Percentiles rank a stretch among this genome's conserved stretches.
phyloP scores from a whole-genome alignment of 1,140 invertebrate species.

The Mycetomoellerius zeteki region DNA sequence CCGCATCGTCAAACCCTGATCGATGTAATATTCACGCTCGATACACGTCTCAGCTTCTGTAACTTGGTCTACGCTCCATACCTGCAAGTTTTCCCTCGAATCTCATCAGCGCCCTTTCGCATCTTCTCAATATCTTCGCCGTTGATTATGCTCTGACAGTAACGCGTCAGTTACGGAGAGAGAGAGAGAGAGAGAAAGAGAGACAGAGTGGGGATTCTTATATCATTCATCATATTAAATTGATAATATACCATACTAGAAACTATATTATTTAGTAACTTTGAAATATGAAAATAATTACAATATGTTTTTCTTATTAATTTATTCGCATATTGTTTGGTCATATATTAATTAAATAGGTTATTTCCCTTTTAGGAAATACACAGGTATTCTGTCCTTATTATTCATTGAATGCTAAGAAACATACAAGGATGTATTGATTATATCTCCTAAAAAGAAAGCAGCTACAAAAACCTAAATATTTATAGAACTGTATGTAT shows the following conservation, averaged over 20 bases:
- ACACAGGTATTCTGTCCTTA: no score
- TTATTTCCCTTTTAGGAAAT: no score
- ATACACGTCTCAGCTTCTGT: constrained; percentile 75
- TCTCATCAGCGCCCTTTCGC: constrained; percentile 76
- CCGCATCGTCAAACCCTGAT: constrained; percentile 83
- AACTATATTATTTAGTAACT: neutral
- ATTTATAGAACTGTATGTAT: neutral
- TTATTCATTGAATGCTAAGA: no score
- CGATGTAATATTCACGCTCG: constrained; percentile 83
- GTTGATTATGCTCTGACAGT: constrained; percentile 46
- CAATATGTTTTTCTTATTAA: neutral
- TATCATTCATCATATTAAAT: constrained; percentile 57
- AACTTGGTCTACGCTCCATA: constrained; percentile 70
- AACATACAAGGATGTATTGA: no score
- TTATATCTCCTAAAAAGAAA: no score
- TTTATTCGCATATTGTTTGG: neutral
- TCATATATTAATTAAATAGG: neutral
- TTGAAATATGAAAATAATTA: constrained; percentile 8
- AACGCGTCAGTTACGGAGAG: constrained; percentile 24
- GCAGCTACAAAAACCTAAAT: neutral
- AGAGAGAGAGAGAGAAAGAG: neutral
- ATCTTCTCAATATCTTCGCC: constrained; percentile 66
- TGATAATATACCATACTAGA: constrained; percentile 6
- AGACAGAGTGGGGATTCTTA: neutral
- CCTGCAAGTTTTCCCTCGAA: constrained; percentile 75